Evolutionary conservation across 2,888 invertebrate genomes (phyloP), one percentile per base, ranked within the genome.

Genomic region (Meloe dianella): DNA sequence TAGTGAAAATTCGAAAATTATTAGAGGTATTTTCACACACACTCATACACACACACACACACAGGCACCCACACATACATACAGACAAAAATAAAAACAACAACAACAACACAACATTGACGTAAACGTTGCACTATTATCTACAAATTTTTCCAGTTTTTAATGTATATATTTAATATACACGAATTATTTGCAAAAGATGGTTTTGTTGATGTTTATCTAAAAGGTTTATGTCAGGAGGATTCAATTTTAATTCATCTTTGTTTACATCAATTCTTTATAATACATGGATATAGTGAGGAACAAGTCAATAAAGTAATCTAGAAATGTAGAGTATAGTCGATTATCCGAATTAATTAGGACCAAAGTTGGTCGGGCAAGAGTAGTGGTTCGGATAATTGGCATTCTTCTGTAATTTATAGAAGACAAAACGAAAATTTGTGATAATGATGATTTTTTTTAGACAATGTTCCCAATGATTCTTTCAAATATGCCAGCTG

Each of bases 401-500:
- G n/a, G n/a, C n/a, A n/a, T n/a, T n/a, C n/a, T n/a, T n/a, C n/a
- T n/a, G n/a, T n/a, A n/a, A n/a, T n/a, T n/a, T n/a, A n/a, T n/a
- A n/a, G n/a, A n/a, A n/a, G n/a, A n/a, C n/a, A n/a, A n/a, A n/a
- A n/a, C n/a, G n/a, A n/a, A n/a, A n/a, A n/a, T n/a, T n/a, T n/a
- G n/a, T n/a, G 4, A 27, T 4, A 27, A 27, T 27, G 4, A 27
- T 27, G n/a, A 24, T 60, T 38, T n/a, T n/a, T n/a, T n/a, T 38
- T 22, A 61, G 54, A 29, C 60, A n/a, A 14, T 30, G 6, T 22
- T 64, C 6, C 57, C 60, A 20, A 32, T 17, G 54, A 17, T 54
- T 12, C 9, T 60, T 4, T 32, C 51, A 4, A 64, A 64, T 60
- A 32, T 60, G 27, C 64, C 64, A 10, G 47, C 64, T n/a, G 59